phyloP scores from a whole-genome alignment of 2,888 invertebrate species.

The Aphrophora alni region DNA sequence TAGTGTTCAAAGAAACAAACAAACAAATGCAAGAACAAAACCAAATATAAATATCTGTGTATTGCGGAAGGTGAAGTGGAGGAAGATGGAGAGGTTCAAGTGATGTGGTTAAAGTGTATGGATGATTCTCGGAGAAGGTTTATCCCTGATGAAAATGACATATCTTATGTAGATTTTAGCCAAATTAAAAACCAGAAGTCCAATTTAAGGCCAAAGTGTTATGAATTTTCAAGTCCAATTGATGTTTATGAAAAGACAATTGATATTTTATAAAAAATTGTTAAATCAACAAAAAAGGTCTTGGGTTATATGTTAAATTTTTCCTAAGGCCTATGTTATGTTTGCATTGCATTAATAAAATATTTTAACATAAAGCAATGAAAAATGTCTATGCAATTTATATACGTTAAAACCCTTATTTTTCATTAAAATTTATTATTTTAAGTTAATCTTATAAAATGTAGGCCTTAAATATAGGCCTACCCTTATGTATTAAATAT shows the following conservation, averaged over 20 bases:
- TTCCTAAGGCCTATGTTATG: too few relatives aligned
- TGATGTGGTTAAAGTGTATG: slow-evolving; percentile 12
- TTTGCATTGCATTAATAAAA: too few relatives aligned
- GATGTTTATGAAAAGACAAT: slow-evolving; percentile 12
- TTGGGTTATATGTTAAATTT: too few relatives aligned
- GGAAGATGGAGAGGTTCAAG: background rate
- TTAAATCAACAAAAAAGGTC: background rate
- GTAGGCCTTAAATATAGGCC: too few relatives aligned
- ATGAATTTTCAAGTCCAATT: slow-evolving; percentile 9
- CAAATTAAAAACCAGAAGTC: slow-evolving; percentile 14
- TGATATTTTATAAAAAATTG: background rate
- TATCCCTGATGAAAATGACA: slow-evolving; percentile 7
- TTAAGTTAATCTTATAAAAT: too few relatives aligned
- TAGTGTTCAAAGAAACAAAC: too few relatives aligned
- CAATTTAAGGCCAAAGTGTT: background rate
- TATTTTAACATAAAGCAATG: too few relatives aligned
- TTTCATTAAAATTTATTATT: too few relatives aligned
- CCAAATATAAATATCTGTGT: slow-evolving; percentile 17
- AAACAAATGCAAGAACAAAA: slow-evolving; percentile 18
- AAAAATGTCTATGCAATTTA: too few relatives aligned
- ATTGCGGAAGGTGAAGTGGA: slow-evolving; percentile 12
- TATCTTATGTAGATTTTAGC: slow-evolving; percentile 8
- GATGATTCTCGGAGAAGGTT: slow-evolving; percentile 14
- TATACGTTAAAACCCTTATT: too few relatives aligned
- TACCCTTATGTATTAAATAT: too few relatives aligned